These are phyloP conservation scores for Noctua comes DNA, from an alignment of 2,888 invertebrate genomes.

Conservation along the genomic window DNA sequence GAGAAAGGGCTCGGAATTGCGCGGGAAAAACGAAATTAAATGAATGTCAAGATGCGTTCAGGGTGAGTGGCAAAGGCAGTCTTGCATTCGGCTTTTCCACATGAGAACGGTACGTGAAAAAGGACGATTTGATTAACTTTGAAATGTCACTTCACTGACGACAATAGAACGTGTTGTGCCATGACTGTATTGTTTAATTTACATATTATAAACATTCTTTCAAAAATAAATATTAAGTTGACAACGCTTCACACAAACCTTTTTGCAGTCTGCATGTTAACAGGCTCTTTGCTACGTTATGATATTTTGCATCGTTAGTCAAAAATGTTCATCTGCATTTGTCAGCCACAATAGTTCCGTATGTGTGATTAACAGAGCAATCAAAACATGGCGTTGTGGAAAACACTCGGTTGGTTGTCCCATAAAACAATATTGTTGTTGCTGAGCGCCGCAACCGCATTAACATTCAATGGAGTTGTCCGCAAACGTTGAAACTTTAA, in stretches of 20 bases:
- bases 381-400: slow-evolving; percentile 53
- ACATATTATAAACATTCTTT: neutral
- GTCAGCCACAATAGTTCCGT: slow-evolving; percentile 53
- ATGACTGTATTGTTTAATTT: neutral
- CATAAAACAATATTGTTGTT: slow-evolving; percentile 59
- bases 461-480: slow-evolving; percentile 64
- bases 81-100: slow-evolving; percentile 39
- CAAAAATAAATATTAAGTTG: neutral
- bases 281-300: slow-evolving; percentile 46
- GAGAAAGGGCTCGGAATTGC: slow-evolving; percentile 24
- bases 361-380: slow-evolving; percentile 61
- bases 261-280: slow-evolving; percentile 48
- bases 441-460: slow-evolving; percentile 50
- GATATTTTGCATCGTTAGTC: slow-evolving; percentile 51
- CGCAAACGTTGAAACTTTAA: slow-evolving; percentile 61
- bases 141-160: neutral
- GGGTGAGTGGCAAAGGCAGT: slow-evolving; percentile 39
- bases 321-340: slow-evolving; percentile 60
- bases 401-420: slow-evolving; percentile 50
- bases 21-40: slow-evolving; percentile 49
- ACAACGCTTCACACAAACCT: slow-evolving; percentile 29
- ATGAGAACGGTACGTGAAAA: slow-evolving; percentile 17
- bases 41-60: slow-evolving; percentile 55
- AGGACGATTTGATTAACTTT: slow-evolving; percentile 11
- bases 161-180: neutral